Evolutionary conservation across 2,888 invertebrate genomes (phyloP), one percentile per base, ranked within the genome.

Genomic region (Hyalella azteca): DNA sequence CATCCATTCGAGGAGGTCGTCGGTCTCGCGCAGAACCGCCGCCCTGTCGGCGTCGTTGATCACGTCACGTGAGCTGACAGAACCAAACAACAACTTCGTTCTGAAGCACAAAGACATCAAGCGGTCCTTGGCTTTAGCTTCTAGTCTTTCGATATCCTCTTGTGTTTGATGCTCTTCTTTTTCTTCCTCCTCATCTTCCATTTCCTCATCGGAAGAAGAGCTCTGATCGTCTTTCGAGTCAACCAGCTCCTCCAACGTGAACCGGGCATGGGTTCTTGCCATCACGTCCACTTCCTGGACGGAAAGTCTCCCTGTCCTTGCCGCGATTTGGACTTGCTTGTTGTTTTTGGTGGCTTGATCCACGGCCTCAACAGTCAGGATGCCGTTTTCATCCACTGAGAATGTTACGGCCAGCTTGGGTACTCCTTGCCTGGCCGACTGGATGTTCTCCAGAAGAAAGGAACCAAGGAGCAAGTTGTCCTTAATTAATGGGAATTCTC

Each of bases 381-480:
- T 66, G 15, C 66, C 66, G 4, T 66, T 36, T 1, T 66, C 36
- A 19, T 66, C 66, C 13, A 66, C 66, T 2, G 66, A 32, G 19
- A 66, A 66, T 36, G 66, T 66, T 3, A 66, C 36, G 5, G 39
- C 66, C 32, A 66, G 2, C 19, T 66, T 66, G 1, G 66, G 36
- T 0, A 7, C 36, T n/a, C 66, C 66, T 36, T 36, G 32, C 32
- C 66, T 11, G n/a, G 66, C 66, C 2, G 5, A 5, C 3, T 22
- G 29, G 15, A 66, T 32, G 39, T 32, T 7, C 36, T 66, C 66
- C 32, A 66, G 36, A 4, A 66, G 19, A n/a, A 66, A 66, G 36
- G 32, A 36, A 19, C 66, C 66, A 3, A 66, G 66, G 36, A 36
- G 36, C 66, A 66, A 66, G 66, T 66, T 66, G 26, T 66, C 66